Percentiles rank a stretch among this genome's conserved stretches.
Evolutionary conservation across 2,113 vertebrate species (phyloP).

Genomic region (Oncorhynchus kisutch): DNA sequence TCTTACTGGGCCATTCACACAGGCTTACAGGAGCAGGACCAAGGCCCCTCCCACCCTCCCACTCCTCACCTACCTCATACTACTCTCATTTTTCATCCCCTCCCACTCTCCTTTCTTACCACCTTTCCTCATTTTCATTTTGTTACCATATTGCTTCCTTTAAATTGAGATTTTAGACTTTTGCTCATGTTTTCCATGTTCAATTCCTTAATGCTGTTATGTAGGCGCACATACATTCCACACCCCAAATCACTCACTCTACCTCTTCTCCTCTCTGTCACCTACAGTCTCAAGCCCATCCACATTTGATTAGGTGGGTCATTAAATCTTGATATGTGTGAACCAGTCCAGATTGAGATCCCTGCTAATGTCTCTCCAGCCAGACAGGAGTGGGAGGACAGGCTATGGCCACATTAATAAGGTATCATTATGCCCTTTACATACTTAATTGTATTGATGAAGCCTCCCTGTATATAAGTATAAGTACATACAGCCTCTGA

Average conservation of each 20-base stretch:
- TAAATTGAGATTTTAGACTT: no score
- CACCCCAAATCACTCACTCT: background rate
- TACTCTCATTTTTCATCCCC: constrained; percentile 61
- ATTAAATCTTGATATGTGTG: constrained; percentile 73
- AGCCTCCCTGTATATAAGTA: constrained; percentile 66
- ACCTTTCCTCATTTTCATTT: background rate
- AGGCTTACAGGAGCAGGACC: constrained; percentile 60
- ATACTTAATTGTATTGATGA: constrained; percentile 63
- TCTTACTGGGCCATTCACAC: constrained; percentile 72
- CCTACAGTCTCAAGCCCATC: constrained; percentile 62
- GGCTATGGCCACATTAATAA: constrained; percentile 61
- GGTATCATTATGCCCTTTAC: constrained; percentile 67
- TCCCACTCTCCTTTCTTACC: background rate
- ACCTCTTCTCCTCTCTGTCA: constrained; percentile 6
- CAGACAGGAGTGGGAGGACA: constrained; percentile 36
- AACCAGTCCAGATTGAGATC: constrained; percentile 71
- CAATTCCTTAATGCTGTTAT: no score
- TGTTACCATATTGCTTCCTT: no score
- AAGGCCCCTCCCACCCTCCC: constrained; percentile 66
- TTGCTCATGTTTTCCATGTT: background rate
- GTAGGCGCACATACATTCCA: constrained; percentile 22
- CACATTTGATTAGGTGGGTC: constrained; percentile 71
- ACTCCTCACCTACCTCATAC: constrained; percentile 60
- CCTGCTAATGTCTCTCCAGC: constrained; percentile 64
- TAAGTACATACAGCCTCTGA: constrained; percentile 50